Conservation (phyloP, 2,888 invertebrate genomes). For the Pristionchus maxplancki region DNA sequence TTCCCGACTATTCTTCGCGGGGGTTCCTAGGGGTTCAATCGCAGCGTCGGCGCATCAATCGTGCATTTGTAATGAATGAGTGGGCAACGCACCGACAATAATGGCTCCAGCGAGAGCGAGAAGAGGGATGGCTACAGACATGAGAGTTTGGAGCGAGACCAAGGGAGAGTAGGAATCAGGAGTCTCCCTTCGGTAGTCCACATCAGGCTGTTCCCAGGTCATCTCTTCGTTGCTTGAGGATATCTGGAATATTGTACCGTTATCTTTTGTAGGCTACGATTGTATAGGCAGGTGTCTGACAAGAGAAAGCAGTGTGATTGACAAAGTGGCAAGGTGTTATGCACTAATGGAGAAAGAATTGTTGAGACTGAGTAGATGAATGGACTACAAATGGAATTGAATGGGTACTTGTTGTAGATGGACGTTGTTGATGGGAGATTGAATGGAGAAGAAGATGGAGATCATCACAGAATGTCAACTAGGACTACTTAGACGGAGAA, state of each 20-base stretch:
- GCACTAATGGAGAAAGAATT: neutral
- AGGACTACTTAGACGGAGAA: neutral
- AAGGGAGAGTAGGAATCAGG: neutral
- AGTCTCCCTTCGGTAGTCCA: neutral
- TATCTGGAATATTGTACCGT: neutral
- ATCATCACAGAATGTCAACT: neutral
- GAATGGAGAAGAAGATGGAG: conserved; percentile 20
- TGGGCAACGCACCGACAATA: conserved; percentile 31
- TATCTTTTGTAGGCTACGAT: neutral
- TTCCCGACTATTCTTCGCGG: neutral
- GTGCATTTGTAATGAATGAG: neutral
- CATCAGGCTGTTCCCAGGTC: neutral
- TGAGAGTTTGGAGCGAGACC: conserved; percentile 46
- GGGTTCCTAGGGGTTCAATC: neutral
- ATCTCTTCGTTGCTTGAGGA: neutral
- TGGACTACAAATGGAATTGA: neutral
- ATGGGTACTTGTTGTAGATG: neutral
- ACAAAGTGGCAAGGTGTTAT: neutral
- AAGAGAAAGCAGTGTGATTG: neutral
- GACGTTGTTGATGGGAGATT: neutral
- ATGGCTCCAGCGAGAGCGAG: conserved; percentile 30
- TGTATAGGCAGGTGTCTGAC: neutral
- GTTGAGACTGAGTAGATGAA: no score
- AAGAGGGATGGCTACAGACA: conserved; percentile 33
- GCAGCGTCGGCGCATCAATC: neutral